A percentile compares a stretch with the other conserved stretches of the same genome.
Conservation (phyloP, 2,113 vertebrate genomes). For the Hippotragus niger region DNA sequence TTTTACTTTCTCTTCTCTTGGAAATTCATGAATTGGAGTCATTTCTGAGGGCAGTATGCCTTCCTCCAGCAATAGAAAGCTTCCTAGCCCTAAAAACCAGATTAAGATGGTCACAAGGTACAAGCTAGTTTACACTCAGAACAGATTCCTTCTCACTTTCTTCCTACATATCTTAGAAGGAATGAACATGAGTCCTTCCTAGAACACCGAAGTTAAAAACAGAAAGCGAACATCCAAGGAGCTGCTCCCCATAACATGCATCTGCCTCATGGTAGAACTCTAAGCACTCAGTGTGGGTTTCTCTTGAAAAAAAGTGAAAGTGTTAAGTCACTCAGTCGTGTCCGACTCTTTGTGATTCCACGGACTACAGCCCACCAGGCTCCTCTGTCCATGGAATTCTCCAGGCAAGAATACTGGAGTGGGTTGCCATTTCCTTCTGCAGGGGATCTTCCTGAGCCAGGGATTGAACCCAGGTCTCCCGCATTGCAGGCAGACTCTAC, state of each 20-base stretch:
- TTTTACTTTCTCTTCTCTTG: background rate
- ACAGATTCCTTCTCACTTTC: background rate
- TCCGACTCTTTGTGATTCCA: background rate
- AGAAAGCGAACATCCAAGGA: background rate
- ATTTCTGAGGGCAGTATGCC: background rate
- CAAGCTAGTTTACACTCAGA: background rate
- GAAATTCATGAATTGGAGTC: background rate
- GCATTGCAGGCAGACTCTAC: background rate
- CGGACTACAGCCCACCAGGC: background rate
- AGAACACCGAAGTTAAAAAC: background rate
- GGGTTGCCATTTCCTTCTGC: background rate
- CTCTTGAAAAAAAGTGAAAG: background rate
- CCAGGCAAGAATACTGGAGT: background rate
- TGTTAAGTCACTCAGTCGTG: background rate
- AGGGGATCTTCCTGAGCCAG: background rate
- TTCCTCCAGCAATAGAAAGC: background rate
- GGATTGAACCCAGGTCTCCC: background rate
- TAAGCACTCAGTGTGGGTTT: background rate
- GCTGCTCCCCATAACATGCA: fast-evolving
- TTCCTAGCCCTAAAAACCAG: background rate
- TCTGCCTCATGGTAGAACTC: background rate
- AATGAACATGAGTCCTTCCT: background rate
- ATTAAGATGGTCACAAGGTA: background rate
- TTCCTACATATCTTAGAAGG: background rate
- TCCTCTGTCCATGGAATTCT: background rate